Evolutionary conservation across 2,113 vertebrate species (phyloP).

Genomic region (Pavo muticus): DNA sequence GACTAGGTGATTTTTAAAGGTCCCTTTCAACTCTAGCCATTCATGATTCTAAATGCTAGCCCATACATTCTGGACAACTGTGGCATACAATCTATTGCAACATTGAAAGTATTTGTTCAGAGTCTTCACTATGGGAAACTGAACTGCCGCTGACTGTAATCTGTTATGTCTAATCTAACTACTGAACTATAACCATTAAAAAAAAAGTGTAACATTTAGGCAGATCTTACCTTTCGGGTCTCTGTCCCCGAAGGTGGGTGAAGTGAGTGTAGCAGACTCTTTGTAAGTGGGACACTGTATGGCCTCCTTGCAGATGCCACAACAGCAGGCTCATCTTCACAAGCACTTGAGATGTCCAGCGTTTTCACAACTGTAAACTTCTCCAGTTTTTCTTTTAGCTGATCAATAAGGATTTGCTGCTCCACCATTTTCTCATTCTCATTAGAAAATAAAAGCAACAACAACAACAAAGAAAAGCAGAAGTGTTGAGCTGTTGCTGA

Average conservation of each 20-base stretch:
- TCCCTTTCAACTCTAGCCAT: background rate
- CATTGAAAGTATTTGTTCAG: background rate
- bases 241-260: constrained; percentile 35
- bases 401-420: constrained; percentile 85
- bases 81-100: background rate
- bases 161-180: background rate
- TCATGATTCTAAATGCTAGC: background rate
- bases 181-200: background rate
- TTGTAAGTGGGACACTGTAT: constrained; percentile 80
- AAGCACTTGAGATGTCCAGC: constrained; percentile 28
- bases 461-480: background rate
- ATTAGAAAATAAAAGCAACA: background rate
- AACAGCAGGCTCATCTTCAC: constrained; percentile 48
- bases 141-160: background rate
- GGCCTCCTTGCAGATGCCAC: constrained; percentile 71
- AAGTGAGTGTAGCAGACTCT: constrained; percentile 40
- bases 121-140: background rate
- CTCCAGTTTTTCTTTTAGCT: constrained; percentile 78
- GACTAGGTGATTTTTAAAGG: background rate
- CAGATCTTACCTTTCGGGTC: constrained; percentile 79
- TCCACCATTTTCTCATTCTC: constrained; percentile 91
- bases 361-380: constrained; percentile 54
- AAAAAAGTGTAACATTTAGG: background rate
- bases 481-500: background rate
- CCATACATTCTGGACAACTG: background rate